Base-by-base conservation (phyloP, 2,888 invertebrate species). In the Trichacis sp. region DNA sequence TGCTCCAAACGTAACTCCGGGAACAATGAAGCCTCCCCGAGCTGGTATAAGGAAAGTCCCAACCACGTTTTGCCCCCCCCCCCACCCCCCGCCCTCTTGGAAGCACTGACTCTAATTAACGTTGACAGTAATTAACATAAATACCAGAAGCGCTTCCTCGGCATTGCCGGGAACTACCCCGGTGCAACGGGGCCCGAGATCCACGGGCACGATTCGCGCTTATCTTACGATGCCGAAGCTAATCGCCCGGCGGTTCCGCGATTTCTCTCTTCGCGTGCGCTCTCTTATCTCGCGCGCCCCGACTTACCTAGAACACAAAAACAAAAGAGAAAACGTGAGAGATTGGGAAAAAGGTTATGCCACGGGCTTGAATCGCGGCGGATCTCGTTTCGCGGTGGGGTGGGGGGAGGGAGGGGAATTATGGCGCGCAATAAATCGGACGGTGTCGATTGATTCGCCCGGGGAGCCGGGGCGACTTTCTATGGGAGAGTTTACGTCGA, bases 71-170 rank as follows among this genome's bases (percentile, higher is more conserved):
- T 18, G 20, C 33, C 20, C 12, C 24, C 47, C 49, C 59, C 65
- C 43, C 69, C 68, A 46, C 43, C 53, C 45, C 51, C 46, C 42
- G 2, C 42, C 15, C 46, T 20, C 24, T 40, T 53, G 42, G 52
- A 59, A 52, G 59, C 54, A 43, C 67, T 70, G 73, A 73, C 75
- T 78, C 80, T 82, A 82, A 82, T 82, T 82, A 82, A 82, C 79
- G 76, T 81, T 80, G 79, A 81, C 78, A 77, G 79, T 82, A 82
- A 82, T 82, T 82, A 82, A 81, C 82, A 82, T 82, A 82, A 82
- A 82, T 82, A 82, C 80, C 79, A 33, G 11, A 33, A 78, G 75
- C 76, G 78, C 78, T 79, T 77, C 75, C 76, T 75, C 72, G 74
- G 11, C 73, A 8, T 24, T 24, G 8, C 24, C 72, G 62, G 66